Percentiles rank a stretch among this genome's conserved stretches.
phyloP scores from a whole-genome alignment of 2,113 vertebrate genomes.

The Calyptommatus sinebrachiatus region DNA sequence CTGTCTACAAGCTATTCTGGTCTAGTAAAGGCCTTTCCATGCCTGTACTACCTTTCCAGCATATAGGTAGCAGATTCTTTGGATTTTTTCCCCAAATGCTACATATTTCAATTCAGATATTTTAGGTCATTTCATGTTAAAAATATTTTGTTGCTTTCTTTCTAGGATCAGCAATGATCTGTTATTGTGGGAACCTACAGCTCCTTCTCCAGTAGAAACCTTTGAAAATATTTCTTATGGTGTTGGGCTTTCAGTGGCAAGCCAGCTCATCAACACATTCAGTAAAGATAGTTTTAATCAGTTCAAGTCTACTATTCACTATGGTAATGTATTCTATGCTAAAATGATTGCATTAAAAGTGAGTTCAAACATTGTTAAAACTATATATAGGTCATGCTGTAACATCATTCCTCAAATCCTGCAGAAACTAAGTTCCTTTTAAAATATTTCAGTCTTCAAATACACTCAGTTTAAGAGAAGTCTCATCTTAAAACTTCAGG shows the following conservation, averaged over 20 bases:
- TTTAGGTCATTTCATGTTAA: background rate
- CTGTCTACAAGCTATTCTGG: background rate
- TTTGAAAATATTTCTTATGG: slow-evolving; percentile 94
- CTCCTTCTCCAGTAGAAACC: slow-evolving; percentile 96
- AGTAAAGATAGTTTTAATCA: slow-evolving; percentile 91
- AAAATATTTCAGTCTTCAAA: slow-evolving; percentile 11
- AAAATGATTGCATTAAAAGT: slow-evolving; percentile 4
- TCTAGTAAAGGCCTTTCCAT: background rate
- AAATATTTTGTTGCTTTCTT: slow-evolving; percentile 46
- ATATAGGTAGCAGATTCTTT: background rate
- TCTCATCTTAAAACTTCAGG: no score
- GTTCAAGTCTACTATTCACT: slow-evolving; percentile 86
- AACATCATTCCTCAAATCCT: no score
- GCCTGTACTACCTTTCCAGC: no score
- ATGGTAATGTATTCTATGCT: slow-evolving; percentile 76
- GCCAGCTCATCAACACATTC: slow-evolving; percentile 94
- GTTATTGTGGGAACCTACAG: slow-evolving; percentile 95
- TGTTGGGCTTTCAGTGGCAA: slow-evolving; percentile 93
- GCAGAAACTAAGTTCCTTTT: background rate
- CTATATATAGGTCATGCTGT: background rate
- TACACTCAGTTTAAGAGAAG: no score
- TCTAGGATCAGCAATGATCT: slow-evolving; percentile 94
- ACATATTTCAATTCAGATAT: background rate
- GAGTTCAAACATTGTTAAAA: background rate
- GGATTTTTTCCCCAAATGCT: background rate